Base-by-base conservation (phyloP, 2,888 invertebrate species). In the Dasypogon diadema region DNA sequence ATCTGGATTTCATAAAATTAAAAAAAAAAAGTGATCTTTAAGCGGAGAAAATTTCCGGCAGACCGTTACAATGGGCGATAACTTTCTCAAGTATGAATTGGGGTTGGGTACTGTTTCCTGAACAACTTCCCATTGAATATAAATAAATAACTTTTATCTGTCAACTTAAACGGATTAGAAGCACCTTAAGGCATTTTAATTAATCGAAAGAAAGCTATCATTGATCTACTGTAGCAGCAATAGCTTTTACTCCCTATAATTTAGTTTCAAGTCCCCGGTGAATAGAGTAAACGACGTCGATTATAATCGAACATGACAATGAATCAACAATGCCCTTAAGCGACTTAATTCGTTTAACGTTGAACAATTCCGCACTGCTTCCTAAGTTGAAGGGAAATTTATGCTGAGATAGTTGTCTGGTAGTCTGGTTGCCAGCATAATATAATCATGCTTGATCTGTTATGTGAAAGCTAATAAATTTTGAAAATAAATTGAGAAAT, bases 181-280 rank as follows among this genome's bases (percentile, higher is more conserved):
- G 30, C 24, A 56, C 30, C 56, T 55, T 12, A 56, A 56, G 56
- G 56, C 56, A 56, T 56, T 56, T 30, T 26, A 30, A 56, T 56
- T 56, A 56, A 56, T 56, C 26, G 8, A 24, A 24, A 24, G 56
- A 56, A 56, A 56, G 30, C 14, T 56, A 14, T 14, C n/a, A 2
- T 18, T 5, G 18, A n/a, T 56, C 26, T 24, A 12, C 30, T n/a
- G 14, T 26, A n/a, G n/a, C 2, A 56, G 30, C n/a, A 24, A 56
- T 16, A 12, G 26, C 10, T 5, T 55, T n/a, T 18, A 8, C 56
- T 24, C n/a, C 56, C 56, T 26, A 14, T 56, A 56, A 56, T 56
- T 56, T 56, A n/a, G 14, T 18, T 26, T 56, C 5, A 18, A 54
- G 10, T 18, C 18, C 54, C 22, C 22, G 21, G 22, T 18, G 18